Evolutionary conservation across 2,113 vertebrate genomes (phyloP).

Genomic region (Lontra canadensis): DNA sequence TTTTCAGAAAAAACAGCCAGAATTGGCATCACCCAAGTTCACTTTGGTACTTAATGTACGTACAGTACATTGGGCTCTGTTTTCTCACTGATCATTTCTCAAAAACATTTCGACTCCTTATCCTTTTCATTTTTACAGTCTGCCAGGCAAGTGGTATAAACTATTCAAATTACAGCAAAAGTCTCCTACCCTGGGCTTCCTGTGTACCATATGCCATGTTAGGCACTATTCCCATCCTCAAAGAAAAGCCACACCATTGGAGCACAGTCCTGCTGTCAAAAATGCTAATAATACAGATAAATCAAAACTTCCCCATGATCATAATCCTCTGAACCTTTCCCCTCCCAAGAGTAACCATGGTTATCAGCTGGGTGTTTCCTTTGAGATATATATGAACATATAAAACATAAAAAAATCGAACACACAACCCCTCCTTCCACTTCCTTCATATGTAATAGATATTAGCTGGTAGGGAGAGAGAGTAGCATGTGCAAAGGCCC

Average conservation of each 20-base stretch:
- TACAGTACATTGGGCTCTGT: not conserved
- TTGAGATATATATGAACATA: not conserved
- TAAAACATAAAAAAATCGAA: not conserved
- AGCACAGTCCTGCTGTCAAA: not conserved
- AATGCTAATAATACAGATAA: not conserved
- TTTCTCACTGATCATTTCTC: not conserved
- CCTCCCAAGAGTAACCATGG: not conserved
- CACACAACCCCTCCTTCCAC: not conserved
- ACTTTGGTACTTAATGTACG: not conserved
- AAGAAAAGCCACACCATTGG: not conserved
- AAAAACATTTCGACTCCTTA: not conserved
- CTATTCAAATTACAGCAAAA: not conserved
- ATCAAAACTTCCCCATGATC: not conserved
- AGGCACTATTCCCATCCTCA: not conserved
- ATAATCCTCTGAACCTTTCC: not conserved
- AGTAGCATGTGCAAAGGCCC: not conserved
- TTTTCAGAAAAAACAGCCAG: not conserved
- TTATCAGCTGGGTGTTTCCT: not conserved
- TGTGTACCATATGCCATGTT: too few relatives aligned
- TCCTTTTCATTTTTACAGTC: not conserved
- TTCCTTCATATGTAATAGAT: not conserved
- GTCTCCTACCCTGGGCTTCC: not conserved
- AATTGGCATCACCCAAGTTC: not conserved
- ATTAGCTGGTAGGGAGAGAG: not conserved
- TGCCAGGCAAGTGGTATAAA: not conserved